These are phyloP conservation scores for Synanthedon myopaeformis DNA, from an alignment of 2,888 invertebrate genomes.

Conservation along the genomic window DNA sequence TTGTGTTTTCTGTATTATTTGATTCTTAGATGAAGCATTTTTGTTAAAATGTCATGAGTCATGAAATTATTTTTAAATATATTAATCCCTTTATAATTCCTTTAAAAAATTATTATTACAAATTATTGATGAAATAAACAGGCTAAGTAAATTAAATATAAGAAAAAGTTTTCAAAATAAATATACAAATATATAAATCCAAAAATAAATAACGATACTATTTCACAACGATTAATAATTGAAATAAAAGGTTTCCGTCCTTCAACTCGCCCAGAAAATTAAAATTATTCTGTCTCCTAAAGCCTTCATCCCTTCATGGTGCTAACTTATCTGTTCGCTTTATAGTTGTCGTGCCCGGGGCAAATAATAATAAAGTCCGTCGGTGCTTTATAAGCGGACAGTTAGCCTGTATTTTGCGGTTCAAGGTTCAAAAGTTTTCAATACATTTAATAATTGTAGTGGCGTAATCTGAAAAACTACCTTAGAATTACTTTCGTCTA, in stretches of 20 bases:
- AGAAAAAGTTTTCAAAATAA: no score
- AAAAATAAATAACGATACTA: no score
- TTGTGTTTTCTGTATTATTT: background rate
- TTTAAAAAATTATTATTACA: no score
- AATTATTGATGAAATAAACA: no score
- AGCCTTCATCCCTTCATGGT: conserved; percentile 8
- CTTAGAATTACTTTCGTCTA: no score
- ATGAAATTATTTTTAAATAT: no score
- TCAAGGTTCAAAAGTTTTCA: conserved; percentile 21
- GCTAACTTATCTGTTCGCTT: conserved; percentile 38
- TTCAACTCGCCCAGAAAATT: conserved; percentile 1
- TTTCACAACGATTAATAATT: background rate
- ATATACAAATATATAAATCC: no score
- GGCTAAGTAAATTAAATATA: no score
- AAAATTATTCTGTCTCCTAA: conserved; percentile 6
- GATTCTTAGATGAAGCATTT: no score
- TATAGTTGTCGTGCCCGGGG: conserved; percentile 40
- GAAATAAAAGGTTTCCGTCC: background rate
- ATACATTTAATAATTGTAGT: background rate
- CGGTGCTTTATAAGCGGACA: conserved; percentile 27
- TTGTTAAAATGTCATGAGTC: no score
- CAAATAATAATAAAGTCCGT: conserved; percentile 48
- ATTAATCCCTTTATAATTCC: no score
- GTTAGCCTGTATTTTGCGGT: conserved; percentile 21
- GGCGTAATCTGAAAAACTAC: no score